Conservation (phyloP, 2,797 vertebrate species). For the Sebastes itinus region DNA sequence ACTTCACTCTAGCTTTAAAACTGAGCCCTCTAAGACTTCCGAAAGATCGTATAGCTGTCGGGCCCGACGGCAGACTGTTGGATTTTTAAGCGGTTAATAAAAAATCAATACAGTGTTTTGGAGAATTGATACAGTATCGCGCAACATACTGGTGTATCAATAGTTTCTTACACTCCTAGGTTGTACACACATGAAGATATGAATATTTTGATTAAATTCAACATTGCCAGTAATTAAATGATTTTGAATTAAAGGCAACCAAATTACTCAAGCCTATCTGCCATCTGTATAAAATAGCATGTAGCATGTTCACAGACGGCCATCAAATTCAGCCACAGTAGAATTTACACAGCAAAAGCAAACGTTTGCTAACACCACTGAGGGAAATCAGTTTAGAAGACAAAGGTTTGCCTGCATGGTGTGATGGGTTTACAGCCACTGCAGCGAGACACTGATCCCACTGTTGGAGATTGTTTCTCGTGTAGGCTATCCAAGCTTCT, state of each 20-base stretch:
- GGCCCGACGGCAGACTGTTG: too few species aligned
- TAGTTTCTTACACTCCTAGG: too few species aligned
- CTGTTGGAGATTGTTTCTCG: conserved; percentile 37
- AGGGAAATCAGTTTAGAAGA: conserved; percentile 3
- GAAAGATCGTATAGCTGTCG: too few species aligned
- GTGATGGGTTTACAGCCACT: conserved; percentile 40
- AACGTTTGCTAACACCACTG: conserved; percentile 30
- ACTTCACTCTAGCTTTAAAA: too few species aligned
- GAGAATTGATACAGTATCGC: too few species aligned
- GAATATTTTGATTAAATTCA: not conserved
- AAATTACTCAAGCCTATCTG: not conserved
- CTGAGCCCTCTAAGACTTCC: too few species aligned
- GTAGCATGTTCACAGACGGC: not conserved
- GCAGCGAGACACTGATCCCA: conserved; percentile 25
- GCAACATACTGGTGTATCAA: too few species aligned
- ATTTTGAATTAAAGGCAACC: not conserved
- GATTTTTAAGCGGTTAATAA: too few species aligned
- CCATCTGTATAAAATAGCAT: not conserved
- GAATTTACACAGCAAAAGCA: conserved; percentile 33
- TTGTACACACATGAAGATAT: not conserved
- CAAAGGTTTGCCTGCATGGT: conserved; percentile 9
- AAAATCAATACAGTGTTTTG: too few species aligned
- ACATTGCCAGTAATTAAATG: not conserved
- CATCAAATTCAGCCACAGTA: not conserved
- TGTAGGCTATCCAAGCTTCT: conserved; percentile 32